phyloP scores from a whole-genome alignment of 2,797 vertebrate genomes.

The Ctenosaura bakeri region DNA sequence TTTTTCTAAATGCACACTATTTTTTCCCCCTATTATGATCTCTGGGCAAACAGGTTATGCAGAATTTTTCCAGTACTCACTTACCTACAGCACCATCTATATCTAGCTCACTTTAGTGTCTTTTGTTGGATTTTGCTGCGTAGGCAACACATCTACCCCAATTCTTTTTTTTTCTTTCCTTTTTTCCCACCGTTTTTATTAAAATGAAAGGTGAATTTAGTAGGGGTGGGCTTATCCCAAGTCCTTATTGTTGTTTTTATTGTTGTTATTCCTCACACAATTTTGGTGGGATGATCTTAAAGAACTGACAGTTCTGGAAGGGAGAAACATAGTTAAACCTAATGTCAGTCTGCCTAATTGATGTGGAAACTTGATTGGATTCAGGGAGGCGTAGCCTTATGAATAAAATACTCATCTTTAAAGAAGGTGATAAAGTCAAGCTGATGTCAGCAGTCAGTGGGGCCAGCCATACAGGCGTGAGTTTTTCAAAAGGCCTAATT shows the following conservation, averaged over 20 bases:
- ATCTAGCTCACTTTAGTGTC: not conserved
- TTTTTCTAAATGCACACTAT: not conserved
- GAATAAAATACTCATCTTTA: constrained; percentile 66
- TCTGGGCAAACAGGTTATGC: constrained; percentile 6
- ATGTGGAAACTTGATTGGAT: constrained; percentile 64
- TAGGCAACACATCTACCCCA: too few species aligned
- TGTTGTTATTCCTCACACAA: not conserved
- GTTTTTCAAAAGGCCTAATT: constrained; percentile 36
- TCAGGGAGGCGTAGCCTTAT: constrained; percentile 57
- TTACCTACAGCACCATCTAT: not conserved
- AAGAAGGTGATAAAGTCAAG: constrained; percentile 62
- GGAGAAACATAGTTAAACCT: constrained; percentile 69
- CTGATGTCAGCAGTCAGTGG: constrained; percentile 52
- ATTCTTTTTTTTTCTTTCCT: not conserved
- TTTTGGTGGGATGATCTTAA: constrained; percentile 3
- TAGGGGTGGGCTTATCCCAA: not conserved
- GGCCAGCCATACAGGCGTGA: constrained; percentile 1
- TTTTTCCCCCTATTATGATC: not conserved
- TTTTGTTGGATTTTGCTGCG: not conserved
- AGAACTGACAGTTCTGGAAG: constrained; percentile 38
- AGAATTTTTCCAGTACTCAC: not conserved
- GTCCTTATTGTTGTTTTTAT: not conserved
- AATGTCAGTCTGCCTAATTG: constrained; percentile 67
- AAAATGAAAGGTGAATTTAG: not conserved
- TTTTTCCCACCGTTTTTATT: not conserved